Conservation (phyloP, 2,888 invertebrate genomes). For the Mythimna pallens region DNA sequence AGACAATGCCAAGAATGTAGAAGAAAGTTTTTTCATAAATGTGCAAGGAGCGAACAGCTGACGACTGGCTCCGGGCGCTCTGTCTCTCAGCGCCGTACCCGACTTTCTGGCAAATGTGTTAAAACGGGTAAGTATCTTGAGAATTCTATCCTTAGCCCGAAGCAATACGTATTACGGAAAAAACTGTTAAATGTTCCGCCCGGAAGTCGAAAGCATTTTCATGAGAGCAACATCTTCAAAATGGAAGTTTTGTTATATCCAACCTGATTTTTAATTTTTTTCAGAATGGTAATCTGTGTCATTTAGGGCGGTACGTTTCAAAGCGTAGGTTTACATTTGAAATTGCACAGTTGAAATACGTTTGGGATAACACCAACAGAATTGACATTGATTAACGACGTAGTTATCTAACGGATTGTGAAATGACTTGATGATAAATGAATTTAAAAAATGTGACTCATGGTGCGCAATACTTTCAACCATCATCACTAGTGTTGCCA, state of each 20-base stretch:
- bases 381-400: slow-evolving; percentile 46
- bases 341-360: slow-evolving; percentile 30
- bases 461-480: neutral
- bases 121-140: slow-evolving; percentile 85
- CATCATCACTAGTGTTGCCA: neutral
- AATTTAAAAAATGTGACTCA: slow-evolving; percentile 21
- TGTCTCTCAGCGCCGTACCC: slow-evolving; percentile 75
- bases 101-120: slow-evolving; percentile 88
- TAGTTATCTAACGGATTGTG: slow-evolving; percentile 26
- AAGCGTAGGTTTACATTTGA: slow-evolving; percentile 34
- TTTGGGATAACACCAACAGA: slow-evolving; percentile 32
- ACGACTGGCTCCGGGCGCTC: slow-evolving; percentile 85
- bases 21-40: slow-evolving; percentile 89
- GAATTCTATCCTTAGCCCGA: slow-evolving; percentile 82
- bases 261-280: slow-evolving; percentile 33
- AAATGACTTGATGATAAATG: slow-evolving; percentile 34
- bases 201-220: slow-evolving; percentile 52
- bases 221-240: slow-evolving; percentile 48
- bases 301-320: slow-evolving; percentile 24
- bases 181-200: slow-evolving; percentile 69
- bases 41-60: slow-evolving; percentile 87
- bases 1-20: slow-evolving; percentile 85
- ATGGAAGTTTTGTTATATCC: slow-evolving; percentile 39
- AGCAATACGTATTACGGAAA: slow-evolving; percentile 76
- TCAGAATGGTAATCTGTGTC: slow-evolving; percentile 29